These are phyloP conservation scores for Perizoma affinitatum DNA, from an alignment of 2,888 invertebrate species.

Conservation along the genomic window DNA sequence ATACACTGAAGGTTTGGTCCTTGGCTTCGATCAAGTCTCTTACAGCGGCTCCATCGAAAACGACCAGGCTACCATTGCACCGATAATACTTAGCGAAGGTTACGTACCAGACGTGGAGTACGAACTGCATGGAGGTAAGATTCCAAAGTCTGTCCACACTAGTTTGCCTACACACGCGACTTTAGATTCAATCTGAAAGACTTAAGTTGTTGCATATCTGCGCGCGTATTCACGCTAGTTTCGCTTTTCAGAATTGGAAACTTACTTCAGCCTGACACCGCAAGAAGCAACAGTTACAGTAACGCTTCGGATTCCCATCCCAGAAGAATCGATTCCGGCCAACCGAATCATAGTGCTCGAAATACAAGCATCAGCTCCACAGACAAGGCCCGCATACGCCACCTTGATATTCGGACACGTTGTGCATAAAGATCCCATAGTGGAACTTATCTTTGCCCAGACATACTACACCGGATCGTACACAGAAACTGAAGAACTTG, in stretches of 20 bases:
- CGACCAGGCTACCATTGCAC: conserved; percentile 32
- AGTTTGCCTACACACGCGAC: neutral
- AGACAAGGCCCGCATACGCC: conserved; percentile 39
- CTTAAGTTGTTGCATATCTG: no score
- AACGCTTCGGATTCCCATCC: conserved; percentile 33
- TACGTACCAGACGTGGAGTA: conserved; percentile 43
- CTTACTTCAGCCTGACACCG: conserved; percentile 16
- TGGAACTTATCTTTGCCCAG: conserved; percentile 19
- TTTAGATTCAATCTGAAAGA: neutral
- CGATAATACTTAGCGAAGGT: conserved; percentile 46
- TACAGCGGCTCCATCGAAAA: conserved; percentile 46
- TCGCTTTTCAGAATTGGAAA: conserved; percentile 21
- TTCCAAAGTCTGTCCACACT: neutral
- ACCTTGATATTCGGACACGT: conserved; percentile 44
- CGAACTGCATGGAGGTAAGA: conserved; percentile 45
- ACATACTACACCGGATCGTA: conserved; percentile 23
- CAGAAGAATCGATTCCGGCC: conserved; percentile 38
- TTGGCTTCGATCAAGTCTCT: conserved; percentile 45
- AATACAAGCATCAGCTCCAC: conserved; percentile 37
- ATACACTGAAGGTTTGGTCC: conserved; percentile 15
- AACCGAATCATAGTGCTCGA: conserved; percentile 39
- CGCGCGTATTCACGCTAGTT: neutral
- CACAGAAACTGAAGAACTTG: conserved; percentile 29
- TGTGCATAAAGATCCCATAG: conserved; percentile 35
- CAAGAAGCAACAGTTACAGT: conserved; percentile 24